Percentiles rank a stretch among this genome's conserved stretches.
Evolutionary conservation across 1,140 invertebrate species (phyloP).

Genomic region (Nephila pilipes): DNA sequence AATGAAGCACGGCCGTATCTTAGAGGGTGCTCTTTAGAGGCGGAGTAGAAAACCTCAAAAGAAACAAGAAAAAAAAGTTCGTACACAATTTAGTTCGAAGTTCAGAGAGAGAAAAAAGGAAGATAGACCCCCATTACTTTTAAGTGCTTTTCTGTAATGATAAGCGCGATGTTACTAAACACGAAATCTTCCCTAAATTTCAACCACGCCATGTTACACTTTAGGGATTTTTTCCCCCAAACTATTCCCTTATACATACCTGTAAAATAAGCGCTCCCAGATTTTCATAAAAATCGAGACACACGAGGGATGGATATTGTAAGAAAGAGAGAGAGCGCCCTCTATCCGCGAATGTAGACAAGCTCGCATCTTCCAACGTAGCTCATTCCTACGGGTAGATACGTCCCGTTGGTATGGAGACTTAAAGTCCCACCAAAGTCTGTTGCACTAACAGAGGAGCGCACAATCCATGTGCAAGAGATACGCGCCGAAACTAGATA

Average conservation of each 20-base stretch:
- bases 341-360: constrained; percentile 1
- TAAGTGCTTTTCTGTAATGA: constrained; percentile 25
- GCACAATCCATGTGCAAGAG: constrained; percentile 26
- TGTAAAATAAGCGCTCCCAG: constrained; percentile 15
- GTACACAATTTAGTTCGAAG: not conserved
- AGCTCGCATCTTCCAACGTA: not conserved
- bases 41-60: not conserved
- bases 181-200: not conserved
- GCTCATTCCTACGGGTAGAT: constrained; percentile 1
- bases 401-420: constrained; percentile 18
- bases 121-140: constrained; percentile 1
- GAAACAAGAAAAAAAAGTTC: not conserved
- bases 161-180: not conserved
- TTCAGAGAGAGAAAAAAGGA: not conserved
- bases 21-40: not conserved
- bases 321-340: constrained; percentile 14
- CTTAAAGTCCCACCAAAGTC: not conserved
- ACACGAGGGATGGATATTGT: not conserved
- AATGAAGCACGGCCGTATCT: not conserved
- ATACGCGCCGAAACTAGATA: not conserved
- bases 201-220: not conserved
- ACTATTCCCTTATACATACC: not conserved
- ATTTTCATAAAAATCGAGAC: constrained; percentile 13
- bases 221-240: not conserved
- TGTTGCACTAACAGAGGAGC: not conserved